A percentile compares a stretch with the other conserved stretches of the same genome.
Evolutionary conservation across 2,888 invertebrate genomes (phyloP).

Genomic region (Lamproptera curius): DNA sequence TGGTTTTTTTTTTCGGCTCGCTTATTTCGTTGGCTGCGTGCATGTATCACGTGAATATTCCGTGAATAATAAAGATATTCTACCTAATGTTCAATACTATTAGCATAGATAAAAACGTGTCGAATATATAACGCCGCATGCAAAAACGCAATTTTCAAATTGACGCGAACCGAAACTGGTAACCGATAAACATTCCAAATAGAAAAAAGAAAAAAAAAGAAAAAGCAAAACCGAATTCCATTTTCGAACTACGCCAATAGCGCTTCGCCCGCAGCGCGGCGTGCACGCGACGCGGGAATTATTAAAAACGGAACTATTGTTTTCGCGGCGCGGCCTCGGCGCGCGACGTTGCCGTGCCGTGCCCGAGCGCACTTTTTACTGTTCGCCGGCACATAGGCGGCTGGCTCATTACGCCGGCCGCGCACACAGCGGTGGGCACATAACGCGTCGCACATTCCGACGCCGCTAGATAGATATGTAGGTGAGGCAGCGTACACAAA

Average conservation of each 20-base stretch:
- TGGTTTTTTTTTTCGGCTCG: constrained; percentile 61
- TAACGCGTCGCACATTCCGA: constrained; percentile 11
- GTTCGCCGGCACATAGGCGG: constrained; percentile 78
- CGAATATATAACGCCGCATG: too few relatives aligned
- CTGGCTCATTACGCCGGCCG: constrained; percentile 67
- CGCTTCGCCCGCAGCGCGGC: not conserved
- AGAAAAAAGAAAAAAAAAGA: not conserved
- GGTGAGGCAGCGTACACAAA: constrained; percentile 67
- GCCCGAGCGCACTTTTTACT: constrained; percentile 79
- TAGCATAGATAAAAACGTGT: too few relatives aligned
- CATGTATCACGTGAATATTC: too few relatives aligned
- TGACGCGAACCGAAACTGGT: too few relatives aligned
- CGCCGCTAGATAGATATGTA: constrained; percentile 56
- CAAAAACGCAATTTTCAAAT: too few relatives aligned
- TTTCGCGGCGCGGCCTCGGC: constrained; percentile 63
- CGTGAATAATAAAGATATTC: too few relatives aligned
- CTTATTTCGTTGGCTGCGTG: constrained; percentile 56
- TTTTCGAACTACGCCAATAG: not conserved
- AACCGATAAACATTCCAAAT: not conserved
- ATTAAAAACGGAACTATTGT: constrained; percentile 59
- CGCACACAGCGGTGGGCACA: constrained; percentile 34
- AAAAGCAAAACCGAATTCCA: not conserved
- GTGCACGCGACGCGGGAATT: constrained; percentile 39
- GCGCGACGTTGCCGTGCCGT: constrained; percentile 69
- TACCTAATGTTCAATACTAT: too few relatives aligned